Base-by-base conservation (phyloP, 1,140 invertebrate genomes). In the Chelonus insularis region DNA sequence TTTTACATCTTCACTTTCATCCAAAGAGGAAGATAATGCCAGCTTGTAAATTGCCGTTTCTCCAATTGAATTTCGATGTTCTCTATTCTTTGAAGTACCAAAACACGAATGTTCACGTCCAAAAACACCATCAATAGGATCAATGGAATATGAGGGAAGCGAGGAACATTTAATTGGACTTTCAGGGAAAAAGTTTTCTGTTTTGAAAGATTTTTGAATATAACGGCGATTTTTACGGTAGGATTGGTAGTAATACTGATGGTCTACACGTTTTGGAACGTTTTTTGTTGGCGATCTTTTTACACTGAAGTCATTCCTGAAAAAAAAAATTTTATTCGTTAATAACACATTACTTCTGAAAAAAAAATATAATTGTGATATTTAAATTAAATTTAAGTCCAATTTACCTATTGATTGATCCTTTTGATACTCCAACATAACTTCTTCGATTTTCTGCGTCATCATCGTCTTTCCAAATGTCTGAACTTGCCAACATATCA, bases 401-500 rank as follows among this genome's bases (percentile, higher is more conserved):
- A 43, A 62, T 66, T 70, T 56, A 78, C 76, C 76, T 75, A 60
- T 69, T 69, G 57, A 74, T 68, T 14, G 75, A 74, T 50, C 68
- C 65, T 66, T 71, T 72, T 63, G 69, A 75, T 20, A 67, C 69
- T 6, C 63, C 66, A 18, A 60, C 52, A 20, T 54, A 58, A 45
- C 69, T 65, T 37, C 39, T 60, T 39, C 20, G 34, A 34, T 76
- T 68, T 41, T 73, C 71, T 65, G 70, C 70, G 36, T 72, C 72
- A n/a, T 57, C 56, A 25, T 60, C 39, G 56, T 76, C 68, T 45
- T 76, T 73, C 69, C 70, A 69, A 20, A 72, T 70, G 68, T 79
- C 81, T n/a, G 82, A 80, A 69, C 76, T 84, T 18, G 77, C 82
- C 54, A 83, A 80, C 20, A 82, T 82, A 12, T 84, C 83, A 59